phyloP scores from a whole-genome alignment of 2,888 invertebrate species.

The Torymus texanus region DNA sequence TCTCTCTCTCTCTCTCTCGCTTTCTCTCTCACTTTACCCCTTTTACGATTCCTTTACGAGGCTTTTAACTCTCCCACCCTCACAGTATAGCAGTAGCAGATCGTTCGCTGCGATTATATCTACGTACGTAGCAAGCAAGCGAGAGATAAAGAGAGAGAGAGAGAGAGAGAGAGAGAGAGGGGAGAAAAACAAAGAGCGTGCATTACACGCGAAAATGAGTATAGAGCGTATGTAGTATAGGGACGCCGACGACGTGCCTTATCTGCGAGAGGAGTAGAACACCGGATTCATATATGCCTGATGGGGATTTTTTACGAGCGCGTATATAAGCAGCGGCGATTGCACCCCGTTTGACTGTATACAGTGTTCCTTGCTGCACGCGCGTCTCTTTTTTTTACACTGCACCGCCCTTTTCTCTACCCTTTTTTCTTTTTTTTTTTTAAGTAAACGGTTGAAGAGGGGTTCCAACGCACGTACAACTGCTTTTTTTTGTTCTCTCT shows the following conservation, averaged over 20 bases:
- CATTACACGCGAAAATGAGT: slow-evolving; percentile 5
- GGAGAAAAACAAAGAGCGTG: too few species aligned
- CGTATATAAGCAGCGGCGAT: background rate
- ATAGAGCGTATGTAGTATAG: background rate
- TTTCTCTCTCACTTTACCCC: background rate
- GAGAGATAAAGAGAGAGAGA: too few species aligned
- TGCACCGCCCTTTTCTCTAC: too few species aligned
- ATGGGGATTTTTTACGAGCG: slow-evolving; percentile 5
- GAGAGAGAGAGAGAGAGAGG: too few species aligned
- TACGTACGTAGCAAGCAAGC: background rate
- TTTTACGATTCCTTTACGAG: slow-evolving; percentile 51
- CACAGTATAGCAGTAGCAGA: background rate
- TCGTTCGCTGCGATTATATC: slow-evolving; percentile 14
- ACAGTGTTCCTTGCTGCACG: too few species aligned
- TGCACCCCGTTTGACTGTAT: too few species aligned
- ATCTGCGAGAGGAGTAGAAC: background rate
- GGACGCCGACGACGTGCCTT: slow-evolving; percentile 33
- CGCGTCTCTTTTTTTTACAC: too few species aligned
- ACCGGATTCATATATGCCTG: slow-evolving; percentile 22
- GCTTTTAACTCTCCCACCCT: slow-evolving; percentile 8
- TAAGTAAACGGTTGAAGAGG: too few species aligned
- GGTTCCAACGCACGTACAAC: too few species aligned
- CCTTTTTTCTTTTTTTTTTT: too few species aligned
- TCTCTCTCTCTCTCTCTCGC: background rate
- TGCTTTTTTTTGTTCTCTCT: too few species aligned